Conservation (phyloP, 1,140 invertebrate species). For the Saccostrea cuccullata region DNA sequence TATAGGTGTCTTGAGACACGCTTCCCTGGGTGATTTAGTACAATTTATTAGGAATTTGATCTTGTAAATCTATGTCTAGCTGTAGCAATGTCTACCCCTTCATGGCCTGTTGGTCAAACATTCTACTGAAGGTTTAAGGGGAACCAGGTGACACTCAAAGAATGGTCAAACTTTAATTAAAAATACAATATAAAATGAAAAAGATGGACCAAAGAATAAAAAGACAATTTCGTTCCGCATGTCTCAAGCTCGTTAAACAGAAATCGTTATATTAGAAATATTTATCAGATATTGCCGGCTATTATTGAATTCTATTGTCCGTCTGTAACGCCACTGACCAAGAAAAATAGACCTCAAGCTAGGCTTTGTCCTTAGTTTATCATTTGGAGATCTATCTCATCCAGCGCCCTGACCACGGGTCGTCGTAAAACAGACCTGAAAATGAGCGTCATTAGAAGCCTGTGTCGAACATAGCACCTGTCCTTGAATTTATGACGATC, state of each 20-base stretch:
- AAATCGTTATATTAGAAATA: constrained; percentile 26
- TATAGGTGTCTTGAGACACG: no score
- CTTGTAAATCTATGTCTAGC: no score
- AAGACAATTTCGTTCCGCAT: constrained; percentile 15
- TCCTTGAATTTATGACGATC: constrained; percentile 28
- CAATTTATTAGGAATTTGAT: no score
- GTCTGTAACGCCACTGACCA: constrained; percentile 31
- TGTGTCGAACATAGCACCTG: constrained; percentile 29
- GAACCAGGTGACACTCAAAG: background rate
- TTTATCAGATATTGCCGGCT: constrained; percentile 18
- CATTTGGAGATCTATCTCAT: background rate
- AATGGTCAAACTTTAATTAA: constrained; percentile 20
- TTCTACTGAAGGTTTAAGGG: background rate
- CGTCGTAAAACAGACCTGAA: constrained; percentile 29
- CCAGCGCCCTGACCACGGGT: constrained; percentile 11
- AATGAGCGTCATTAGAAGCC: constrained; percentile 13
- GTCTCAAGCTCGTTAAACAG: background rate
- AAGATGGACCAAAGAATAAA: background rate
- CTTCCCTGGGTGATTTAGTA: no score
- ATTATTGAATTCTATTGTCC: constrained; percentile 17
- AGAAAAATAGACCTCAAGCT: constrained; percentile 1
- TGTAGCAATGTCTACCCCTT: no score
- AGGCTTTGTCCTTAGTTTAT: background rate
- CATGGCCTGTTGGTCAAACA: background rate
- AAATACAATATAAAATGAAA: background rate